A percentile compares a stretch with the other conserved stretches of the same genome.
Conservation (phyloP, 2,888 invertebrate genomes). For the Pristionchus arcanus region DNA sequence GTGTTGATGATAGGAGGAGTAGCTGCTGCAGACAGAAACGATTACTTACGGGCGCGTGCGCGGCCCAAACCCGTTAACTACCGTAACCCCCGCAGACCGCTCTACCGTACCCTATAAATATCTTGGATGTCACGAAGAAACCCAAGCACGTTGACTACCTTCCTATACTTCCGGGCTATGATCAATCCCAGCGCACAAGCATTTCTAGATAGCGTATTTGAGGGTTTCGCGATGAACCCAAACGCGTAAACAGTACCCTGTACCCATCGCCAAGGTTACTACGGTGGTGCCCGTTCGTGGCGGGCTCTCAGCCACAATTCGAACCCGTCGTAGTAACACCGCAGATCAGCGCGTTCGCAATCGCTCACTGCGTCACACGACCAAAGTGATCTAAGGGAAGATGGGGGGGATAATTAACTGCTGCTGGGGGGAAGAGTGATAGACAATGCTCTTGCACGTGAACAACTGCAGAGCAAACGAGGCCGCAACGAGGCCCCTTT, state of each 20-base stretch:
- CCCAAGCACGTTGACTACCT: too few relatives aligned
- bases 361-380: slow-evolving; percentile 24
- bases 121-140: too few relatives aligned
- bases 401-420: background rate
- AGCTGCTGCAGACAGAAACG: slow-evolving; percentile 21
- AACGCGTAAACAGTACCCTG: too few relatives aligned
- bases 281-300: background rate
- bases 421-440: background rate
- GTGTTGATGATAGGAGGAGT: slow-evolving; percentile 17
- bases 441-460: slow-evolving; percentile 21
- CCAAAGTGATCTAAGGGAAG: background rate
- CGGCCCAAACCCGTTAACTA: slow-evolving; percentile 9
- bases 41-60: slow-evolving; percentile 1
- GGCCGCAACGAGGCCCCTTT: slow-evolving; percentile 5
- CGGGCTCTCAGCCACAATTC: background rate
- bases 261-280: background rate
- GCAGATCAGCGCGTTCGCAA: slow-evolving; percentile 26
- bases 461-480: background rate
- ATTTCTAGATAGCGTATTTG: too few relatives aligned
- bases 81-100: background rate
- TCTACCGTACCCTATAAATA: background rate
- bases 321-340: background rate
- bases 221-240: too few relatives aligned
- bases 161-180: too few relatives aligned
- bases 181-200: too few relatives aligned